Evolutionary conservation across 2,888 invertebrate genomes (phyloP).

Genomic region (Diarsia mendica): DNA sequence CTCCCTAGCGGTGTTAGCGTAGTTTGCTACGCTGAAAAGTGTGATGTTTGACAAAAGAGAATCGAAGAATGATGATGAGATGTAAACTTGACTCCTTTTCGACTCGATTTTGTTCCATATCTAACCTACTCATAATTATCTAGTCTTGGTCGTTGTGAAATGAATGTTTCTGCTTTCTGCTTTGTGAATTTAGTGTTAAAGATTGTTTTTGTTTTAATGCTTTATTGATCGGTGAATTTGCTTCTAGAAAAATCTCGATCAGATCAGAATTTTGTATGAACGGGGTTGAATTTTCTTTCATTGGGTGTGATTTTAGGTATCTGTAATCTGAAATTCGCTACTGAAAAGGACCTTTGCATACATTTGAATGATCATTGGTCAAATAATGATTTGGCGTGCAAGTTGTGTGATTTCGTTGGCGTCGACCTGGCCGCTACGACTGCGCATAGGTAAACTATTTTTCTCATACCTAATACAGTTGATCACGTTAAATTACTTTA

Average conservation of each 20-base stretch:
- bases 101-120: neutral
- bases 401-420: conserved; percentile 75
- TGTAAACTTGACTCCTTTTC: neutral
- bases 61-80: too few species aligned
- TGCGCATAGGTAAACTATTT: conserved; percentile 74
- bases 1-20: too few species aligned
- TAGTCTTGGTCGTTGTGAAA: neutral
- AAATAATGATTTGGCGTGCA: conserved; percentile 75
- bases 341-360: conserved; percentile 4
- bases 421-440: conserved; percentile 78
- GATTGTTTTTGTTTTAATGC: neutral
- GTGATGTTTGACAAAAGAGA: too few species aligned
- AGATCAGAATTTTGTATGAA: neutral
- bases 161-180: neutral
- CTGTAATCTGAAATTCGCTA: conserved; percentile 44
- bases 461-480: neutral
- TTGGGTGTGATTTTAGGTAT: conserved; percentile 61
- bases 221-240: neutral
- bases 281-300: neutral
- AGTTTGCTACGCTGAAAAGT: too few species aligned
- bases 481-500: too few species aligned
- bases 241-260: neutral
- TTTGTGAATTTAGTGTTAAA: too few species aligned
- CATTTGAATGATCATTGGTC: conserved; percentile 73
- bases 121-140: too few species aligned